Conservation (phyloP, 2,888 invertebrate genomes). For the Palloptera scutellata region DNA sequence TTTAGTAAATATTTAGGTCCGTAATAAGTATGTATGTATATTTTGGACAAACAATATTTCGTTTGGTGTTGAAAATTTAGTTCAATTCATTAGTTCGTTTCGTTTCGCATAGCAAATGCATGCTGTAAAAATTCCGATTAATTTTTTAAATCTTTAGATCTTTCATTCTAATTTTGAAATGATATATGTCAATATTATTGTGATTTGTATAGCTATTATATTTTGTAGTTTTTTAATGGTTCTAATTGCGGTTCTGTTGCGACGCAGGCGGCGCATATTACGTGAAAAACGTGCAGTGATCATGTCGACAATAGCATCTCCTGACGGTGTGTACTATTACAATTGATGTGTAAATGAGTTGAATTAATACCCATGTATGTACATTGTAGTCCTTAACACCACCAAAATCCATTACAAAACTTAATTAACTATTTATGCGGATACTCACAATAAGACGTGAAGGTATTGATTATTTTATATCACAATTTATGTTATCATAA, state of each 20-base stretch:
- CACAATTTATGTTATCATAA: no score
- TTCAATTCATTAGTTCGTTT: background rate
- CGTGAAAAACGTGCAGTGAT: conserved; percentile 9
- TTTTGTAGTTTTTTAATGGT: conserved; percentile 24
- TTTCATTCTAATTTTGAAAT: background rate
- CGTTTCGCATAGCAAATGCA: background rate
- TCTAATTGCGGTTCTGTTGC: conserved; percentile 28
- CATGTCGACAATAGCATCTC: background rate
- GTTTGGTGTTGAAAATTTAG: conserved; percentile 18
- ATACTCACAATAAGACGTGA: no score
- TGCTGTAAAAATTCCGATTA: background rate
- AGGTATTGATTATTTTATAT: no score
- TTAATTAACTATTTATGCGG: no score
- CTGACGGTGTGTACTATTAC: background rate
- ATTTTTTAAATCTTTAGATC: background rate
- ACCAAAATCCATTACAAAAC: no score
- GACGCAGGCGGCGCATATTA: conserved; percentile 24
- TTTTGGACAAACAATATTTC: background rate
- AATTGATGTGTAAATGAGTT: no score
- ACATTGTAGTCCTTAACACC: no score
- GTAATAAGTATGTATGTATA: no score
- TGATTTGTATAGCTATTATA: conserved; percentile 33
- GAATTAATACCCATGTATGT: no score
- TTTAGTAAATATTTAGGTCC: no score
- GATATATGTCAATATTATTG: conserved; percentile 34